These are phyloP conservation scores for Pluvianellus socialis DNA, from an alignment of 2,113 vertebrate species.

Conservation along the genomic window DNA sequence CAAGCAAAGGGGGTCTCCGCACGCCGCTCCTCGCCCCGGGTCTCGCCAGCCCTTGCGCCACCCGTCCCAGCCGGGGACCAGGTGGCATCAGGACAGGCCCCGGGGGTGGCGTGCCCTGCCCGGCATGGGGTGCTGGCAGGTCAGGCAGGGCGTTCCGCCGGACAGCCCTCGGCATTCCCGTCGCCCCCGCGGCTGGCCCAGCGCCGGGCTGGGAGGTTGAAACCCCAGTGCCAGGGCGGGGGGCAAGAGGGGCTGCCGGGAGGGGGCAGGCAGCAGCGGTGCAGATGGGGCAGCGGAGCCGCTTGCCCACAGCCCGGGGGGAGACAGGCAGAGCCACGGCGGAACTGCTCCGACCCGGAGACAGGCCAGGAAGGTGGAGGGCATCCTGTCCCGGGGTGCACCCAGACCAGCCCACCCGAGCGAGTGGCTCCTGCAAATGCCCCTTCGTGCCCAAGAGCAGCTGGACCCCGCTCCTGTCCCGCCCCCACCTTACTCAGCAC, in stretches of 20 bases:
- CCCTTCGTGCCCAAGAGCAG: not conserved
- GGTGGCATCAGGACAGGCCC: not conserved
- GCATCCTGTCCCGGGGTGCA: rapidly evolving
- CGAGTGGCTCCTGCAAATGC: not conserved
- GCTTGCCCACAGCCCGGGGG: not conserved
- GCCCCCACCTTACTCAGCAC: not conserved
- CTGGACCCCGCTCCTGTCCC: not conserved
- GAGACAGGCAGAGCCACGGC: not conserved
- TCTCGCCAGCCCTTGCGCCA: not conserved
- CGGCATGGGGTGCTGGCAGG: rapidly evolving
- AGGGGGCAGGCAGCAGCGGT: not conserved
- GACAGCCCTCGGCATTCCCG: not conserved
- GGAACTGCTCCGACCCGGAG: rapidly evolving
- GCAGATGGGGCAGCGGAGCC: not conserved
- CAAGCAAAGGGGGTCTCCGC: not conserved
- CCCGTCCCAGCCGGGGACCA: not conserved
- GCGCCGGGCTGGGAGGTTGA: not conserved
- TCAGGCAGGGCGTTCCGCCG: too few species aligned
- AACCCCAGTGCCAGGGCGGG: rapidly evolving
- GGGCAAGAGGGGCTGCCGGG: not conserved
- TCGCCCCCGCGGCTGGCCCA: rapidly evolving
- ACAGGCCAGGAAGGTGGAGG: not conserved
- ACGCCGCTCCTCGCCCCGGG: rapidly evolving
- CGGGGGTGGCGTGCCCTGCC: not conserved
- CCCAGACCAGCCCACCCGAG: not conserved